Conservation (phyloP, 2,113 vertebrate genomes). For the Chunga burmeisteri region DNA sequence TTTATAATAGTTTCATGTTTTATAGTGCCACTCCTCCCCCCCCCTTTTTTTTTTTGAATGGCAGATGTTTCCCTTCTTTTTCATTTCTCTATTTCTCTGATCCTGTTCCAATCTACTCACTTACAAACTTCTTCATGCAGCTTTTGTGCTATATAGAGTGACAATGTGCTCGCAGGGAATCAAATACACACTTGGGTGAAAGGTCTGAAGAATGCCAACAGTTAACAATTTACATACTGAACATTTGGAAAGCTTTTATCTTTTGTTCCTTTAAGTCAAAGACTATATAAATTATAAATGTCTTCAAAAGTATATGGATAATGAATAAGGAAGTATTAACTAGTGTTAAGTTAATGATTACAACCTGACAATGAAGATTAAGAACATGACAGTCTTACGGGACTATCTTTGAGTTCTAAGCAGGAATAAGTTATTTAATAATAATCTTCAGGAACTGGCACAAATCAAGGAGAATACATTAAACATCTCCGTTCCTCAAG, state of each 20-base stretch:
- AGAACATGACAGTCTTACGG: neutral
- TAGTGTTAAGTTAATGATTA: constrained; percentile 3
- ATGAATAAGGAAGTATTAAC: neutral
- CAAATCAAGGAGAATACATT: neutral
- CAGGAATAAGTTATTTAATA: neutral
- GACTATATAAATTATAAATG: neutral
- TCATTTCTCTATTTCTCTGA: neutral
- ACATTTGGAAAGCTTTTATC: neutral
- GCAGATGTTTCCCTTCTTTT: neutral
- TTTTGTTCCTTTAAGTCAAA: neutral
- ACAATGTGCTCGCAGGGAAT: neutral
- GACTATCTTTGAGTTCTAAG: neutral
- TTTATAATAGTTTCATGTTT: neutral
- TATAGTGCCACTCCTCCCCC: neutral
- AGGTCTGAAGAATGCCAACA: neutral
- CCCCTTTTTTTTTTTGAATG: neutral
- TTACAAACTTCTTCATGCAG: neutral
- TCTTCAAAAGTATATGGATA: neutral
- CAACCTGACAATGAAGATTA: neutral
- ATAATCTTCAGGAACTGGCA: neutral
- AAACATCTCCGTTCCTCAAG: neutral
- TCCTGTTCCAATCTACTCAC: neutral
- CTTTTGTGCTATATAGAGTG: neutral
- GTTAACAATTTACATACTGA: neutral
- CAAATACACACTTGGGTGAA: neutral